Evolutionary conservation across 2,797 vertebrate species (phyloP).

Genomic region (Holocentrus rufus): DNA sequence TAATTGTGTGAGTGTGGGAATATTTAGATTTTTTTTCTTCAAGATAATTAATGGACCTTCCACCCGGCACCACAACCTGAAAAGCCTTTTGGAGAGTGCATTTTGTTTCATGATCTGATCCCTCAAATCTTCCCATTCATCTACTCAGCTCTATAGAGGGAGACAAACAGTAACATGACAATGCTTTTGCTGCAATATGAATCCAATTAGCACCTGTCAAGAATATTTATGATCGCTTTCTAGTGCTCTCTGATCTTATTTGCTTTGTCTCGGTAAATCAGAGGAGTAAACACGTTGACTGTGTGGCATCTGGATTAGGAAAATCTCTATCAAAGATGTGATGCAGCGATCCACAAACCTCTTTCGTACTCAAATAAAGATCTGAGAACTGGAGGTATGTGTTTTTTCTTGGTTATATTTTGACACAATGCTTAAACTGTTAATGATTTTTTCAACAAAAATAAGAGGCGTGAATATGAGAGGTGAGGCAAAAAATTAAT

Average conservation of each 20-base stretch:
- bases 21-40: too few relatives aligned
- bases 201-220: constrained; percentile 54
- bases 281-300: constrained; percentile 39
- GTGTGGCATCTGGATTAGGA: constrained; percentile 36
- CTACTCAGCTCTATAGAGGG: constrained; percentile 29
- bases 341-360: neutral
- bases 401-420: neutral
- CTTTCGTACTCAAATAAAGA: neutral
- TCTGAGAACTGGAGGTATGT: neutral
- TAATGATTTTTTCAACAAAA: neutral
- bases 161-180: constrained; percentile 31
- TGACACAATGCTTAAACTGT: neutral
- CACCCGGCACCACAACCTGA: too few relatives aligned
- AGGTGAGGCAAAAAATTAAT: constrained; percentile 3
- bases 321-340: neutral
- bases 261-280: constrained; percentile 40
- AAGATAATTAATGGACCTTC: too few relatives aligned
- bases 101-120: neutral
- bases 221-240: constrained; percentile 20
- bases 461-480: neutral
- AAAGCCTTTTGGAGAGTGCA: too few relatives aligned
- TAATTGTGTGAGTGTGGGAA: too few relatives aligned
- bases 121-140: constrained; percentile 25
- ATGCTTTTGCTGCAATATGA: constrained; percentile 45
- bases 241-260: constrained; percentile 36